Base-by-base conservation (phyloP, 1,140 invertebrate genomes). In the Aricia agestis region DNA sequence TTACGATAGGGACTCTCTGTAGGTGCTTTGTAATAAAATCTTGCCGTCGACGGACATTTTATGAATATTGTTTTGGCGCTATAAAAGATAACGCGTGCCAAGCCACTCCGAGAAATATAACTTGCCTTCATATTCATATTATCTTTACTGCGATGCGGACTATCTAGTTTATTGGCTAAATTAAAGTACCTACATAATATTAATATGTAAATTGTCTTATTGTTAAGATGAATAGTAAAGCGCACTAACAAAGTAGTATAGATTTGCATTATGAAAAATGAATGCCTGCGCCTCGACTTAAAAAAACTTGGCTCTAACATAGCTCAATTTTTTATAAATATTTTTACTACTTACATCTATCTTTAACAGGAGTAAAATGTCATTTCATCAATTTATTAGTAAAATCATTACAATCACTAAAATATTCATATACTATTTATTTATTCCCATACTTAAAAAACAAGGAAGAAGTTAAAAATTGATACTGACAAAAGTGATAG, bases 21-120 rank as follows among this genome's bases (percentile, higher is more conserved):
- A 78, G 76, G 78, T 78, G 78, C 74, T 76, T 70, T 82, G 86
- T 85, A 87, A 87, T 89, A 90, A 90, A 89, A 87, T 86, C 85
- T 82, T 79, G 76, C 71, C 73, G 82, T 77, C 80, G 78, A 82
- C 80, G 72, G 76, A 72, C 74, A 76, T 73, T 86, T 87, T 88
- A 88, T 88, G 86, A 84, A 88, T 87, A 88, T 86, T 84, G 82
- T 81, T 80, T 84, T 81, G 81, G 81, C 79, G 77, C 79, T 74
- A 78, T 81, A 77, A 79, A 82, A 81, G 85, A 84, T 87, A 87
- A 87, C 84, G 78, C 78, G 76, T 74, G 82, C 80, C 77, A 85
- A 84, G 75, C 78, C 76, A 80, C 74, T 75, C 74, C 42, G 75
- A 78, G 79, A 76, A 73, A 71, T 75, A 73, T 78, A 80, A 73